These are phyloP conservation scores for Catamblyrhynchus diadema DNA, from an alignment of 2,797 vertebrate species.

Conservation along the genomic window DNA sequence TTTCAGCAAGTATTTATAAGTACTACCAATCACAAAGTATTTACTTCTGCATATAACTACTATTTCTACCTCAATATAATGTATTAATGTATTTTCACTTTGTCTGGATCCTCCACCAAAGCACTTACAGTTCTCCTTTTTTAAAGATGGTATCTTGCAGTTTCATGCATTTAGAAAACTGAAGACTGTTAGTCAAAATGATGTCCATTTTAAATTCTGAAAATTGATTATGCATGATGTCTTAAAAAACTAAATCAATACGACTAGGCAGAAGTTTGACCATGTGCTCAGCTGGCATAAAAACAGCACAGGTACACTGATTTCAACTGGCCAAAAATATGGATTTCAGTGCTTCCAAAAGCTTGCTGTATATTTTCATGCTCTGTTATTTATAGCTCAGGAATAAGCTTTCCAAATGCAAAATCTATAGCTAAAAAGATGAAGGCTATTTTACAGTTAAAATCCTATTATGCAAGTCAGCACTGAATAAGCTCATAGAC, in stretches of 20 bases:
- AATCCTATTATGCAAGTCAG: conserved; percentile 9
- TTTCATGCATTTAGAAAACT: neutral
- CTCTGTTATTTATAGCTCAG: conserved; percentile 3
- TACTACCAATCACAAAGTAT: neutral
- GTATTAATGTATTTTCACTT: neutral
- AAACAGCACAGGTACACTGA: neutral
- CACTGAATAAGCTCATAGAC: neutral
- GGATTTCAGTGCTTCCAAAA: conserved; percentile 14
- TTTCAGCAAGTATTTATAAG: neutral
- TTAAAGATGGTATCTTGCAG: neutral
- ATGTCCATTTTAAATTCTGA: neutral
- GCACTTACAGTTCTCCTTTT: neutral
- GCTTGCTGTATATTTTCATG: neutral
- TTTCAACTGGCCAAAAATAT: neutral
- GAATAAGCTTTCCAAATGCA: conserved; percentile 32
- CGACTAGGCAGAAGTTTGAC: neutral
- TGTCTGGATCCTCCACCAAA: neutral
- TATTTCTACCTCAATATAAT: neutral
- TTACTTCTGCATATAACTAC: neutral
- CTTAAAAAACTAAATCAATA: neutral
- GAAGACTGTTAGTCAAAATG: neutral
- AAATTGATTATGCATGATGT: neutral
- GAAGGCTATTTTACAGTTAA: conserved; percentile 21
- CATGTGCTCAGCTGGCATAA: neutral
- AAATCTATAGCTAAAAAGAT: conserved; percentile 22